Conservation (phyloP, 2,113 vertebrate species). For the Mastomys natalensis region DNA sequence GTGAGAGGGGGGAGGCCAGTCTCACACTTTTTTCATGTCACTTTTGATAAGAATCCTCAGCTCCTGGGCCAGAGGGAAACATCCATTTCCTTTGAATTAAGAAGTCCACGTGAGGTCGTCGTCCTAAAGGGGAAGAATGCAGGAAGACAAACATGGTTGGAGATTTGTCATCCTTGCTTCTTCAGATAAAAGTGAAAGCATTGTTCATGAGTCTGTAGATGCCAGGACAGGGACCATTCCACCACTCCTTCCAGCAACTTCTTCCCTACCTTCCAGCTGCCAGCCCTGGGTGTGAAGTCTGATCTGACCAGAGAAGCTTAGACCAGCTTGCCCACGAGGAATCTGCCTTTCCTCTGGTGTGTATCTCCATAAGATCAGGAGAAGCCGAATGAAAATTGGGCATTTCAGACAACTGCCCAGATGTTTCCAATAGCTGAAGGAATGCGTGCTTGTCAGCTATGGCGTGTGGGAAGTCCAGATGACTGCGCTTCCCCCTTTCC, state of each 20-base stretch:
- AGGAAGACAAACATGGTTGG: constrained; percentile 80
- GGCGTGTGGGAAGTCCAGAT: background rate
- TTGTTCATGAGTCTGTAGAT: constrained; percentile 77
- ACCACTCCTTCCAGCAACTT: background rate
- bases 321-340: background rate
- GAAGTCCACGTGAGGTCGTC: constrained; percentile 53
- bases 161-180: constrained; percentile 82
- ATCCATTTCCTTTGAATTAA: constrained; percentile 83
- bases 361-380: accelerated
- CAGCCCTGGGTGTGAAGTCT: background rate
- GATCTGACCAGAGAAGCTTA: accelerated
- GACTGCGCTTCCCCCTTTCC: constrained; percentile 7
- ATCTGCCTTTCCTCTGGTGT: background rate
- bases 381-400: background rate
- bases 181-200: constrained; percentile 82
- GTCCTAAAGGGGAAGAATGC: constrained; percentile 66
- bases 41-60: constrained; percentile 83
- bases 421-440: background rate
- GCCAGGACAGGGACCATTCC: constrained; percentile 48
- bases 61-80: constrained; percentile 77
- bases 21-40: constrained; percentile 79
- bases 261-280: background rate
- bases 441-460: background rate
- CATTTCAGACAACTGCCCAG: background rate
- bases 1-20: constrained; percentile 57